Conservation (phyloP, 2,797 vertebrate species). For the Nannoperca obscura region DNA sequence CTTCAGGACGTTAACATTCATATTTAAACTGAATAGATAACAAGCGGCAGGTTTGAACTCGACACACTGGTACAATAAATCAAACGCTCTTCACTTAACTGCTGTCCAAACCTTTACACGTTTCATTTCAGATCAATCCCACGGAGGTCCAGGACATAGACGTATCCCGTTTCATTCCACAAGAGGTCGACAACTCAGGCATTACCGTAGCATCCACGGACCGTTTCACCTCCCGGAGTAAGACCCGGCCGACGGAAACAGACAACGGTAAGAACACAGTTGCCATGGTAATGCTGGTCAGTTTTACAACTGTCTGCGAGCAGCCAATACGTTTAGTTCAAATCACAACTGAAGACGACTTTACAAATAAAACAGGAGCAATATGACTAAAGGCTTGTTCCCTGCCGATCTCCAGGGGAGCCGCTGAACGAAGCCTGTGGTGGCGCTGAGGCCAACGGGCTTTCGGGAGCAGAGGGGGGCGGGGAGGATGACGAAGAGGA, state of each 20-base stretch:
- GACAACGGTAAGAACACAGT: conserved; percentile 84
- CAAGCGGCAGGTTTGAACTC: background rate
- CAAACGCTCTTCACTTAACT: no score
- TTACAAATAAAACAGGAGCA: no score
- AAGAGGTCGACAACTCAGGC: conserved; percentile 93
- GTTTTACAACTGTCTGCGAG: background rate
- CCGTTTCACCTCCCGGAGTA: conserved; percentile 86
- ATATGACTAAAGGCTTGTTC: background rate
- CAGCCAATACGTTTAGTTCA: background rate
- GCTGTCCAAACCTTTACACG: background rate
- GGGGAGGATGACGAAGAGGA: conserved; percentile 74
- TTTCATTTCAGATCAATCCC: conserved; percentile 69
- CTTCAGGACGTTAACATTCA: background rate
- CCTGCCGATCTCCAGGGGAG: conserved; percentile 83
- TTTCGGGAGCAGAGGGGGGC: conserved; percentile 83
- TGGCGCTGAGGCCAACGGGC: conserved; percentile 89
- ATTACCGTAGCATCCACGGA: conserved; percentile 95
- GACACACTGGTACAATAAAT: background rate
- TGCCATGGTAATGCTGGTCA: background rate
- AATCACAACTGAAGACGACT: background rate
- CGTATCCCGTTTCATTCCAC: conserved; percentile 91
- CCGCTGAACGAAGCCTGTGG: conserved; percentile 95
- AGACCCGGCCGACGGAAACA: conserved; percentile 59
- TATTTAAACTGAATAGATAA: background rate
- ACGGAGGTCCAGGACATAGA: conserved; percentile 92